phyloP scores from a whole-genome alignment of 2,888 invertebrate genomes.

The Teleogryllus oceanicus region DNA sequence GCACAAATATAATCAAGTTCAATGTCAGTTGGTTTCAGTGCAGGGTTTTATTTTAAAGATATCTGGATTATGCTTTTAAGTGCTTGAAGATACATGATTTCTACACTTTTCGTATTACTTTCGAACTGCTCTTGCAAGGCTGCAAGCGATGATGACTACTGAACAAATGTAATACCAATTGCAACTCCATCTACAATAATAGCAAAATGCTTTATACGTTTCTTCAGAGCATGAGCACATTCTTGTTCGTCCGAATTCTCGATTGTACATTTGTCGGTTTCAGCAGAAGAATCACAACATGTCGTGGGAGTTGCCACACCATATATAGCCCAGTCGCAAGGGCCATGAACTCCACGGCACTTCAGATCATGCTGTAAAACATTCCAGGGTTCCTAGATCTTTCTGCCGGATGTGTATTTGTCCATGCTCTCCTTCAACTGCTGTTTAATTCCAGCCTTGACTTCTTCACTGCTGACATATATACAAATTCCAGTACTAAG shows the following conservation, averaged over 20 bases:
- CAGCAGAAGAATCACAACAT: constrained; percentile 63
- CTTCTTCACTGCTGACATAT: constrained; percentile 69
- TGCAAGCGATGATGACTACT: constrained; percentile 91
- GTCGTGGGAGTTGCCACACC: constrained; percentile 57
- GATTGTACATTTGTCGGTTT: constrained; percentile 48
- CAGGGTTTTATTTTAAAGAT: background rate
- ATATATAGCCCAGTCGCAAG: constrained; percentile 60
- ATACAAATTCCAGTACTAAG: constrained; percentile 80
- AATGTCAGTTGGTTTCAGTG: background rate
- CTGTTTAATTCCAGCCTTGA: constrained; percentile 62
- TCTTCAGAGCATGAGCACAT: constrained; percentile 63
- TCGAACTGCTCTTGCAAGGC: constrained; percentile 86
- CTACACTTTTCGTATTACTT: constrained; percentile 85
- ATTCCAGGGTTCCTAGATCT: constrained; percentile 73
- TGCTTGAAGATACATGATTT: constrained; percentile 39
- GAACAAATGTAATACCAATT: constrained; percentile 75
- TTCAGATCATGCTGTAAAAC: constrained; percentile 71
- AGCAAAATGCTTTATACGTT: constrained; percentile 66
- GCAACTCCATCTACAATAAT: constrained; percentile 77
- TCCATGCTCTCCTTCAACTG: constrained; percentile 70
- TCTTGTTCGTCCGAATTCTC: constrained; percentile 57
- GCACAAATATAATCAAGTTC: too few species aligned
- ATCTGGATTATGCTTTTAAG: background rate
- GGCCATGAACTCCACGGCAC: constrained; percentile 64
- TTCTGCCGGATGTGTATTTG: constrained; percentile 61